Evolutionary conservation across 1,140 invertebrate genomes (phyloP), one percentile per base, ranked within the genome.

Genomic region (Drosophila micromelanica): DNA sequence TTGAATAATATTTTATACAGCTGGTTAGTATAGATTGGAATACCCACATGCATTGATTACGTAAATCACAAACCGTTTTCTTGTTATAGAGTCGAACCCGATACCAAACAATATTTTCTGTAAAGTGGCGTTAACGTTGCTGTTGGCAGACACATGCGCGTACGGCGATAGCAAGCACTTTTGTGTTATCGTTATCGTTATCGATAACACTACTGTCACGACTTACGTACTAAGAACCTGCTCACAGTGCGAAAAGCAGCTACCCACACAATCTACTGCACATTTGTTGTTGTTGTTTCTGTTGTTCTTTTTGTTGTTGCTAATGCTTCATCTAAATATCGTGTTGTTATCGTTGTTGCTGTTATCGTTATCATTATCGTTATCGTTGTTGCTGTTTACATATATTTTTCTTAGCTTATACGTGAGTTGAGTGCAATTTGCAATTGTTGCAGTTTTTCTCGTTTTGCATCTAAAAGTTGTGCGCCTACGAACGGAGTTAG

Each of bases 391-490:
- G n/a, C 38, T 52, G 27, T 57, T 48, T 46, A 15, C 5, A 23
- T 57, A 20, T 37, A 15, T 32, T 13, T 23, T 45, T 15, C 45
- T 72, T 72, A 62, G 46, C 51, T 42, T 63, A 54, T 60, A 59
- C 59, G 72, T 70, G 59, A 63, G 13, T 64, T 56, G 49, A 56
- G 73, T 76, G 68, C 67, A 57, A 65, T 17, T 71, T 70, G 59
- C 32, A 55, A 27, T 48, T 46, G 37, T 60, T 67, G 63, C 55
- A 45, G 15, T 11, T 62, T 46, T 45, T 71, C 49, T 12, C 42
- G 71, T 74, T 54, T 40, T 55, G 65, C 43, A 42, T 43, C 51
- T 48, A 68, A 57, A 49, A 55, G 3, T 46, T 55, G 38, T 35
- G 62, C 15, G 38, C 48, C 62, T 72, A 64, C 23, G 48, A 63